phyloP scores from a whole-genome alignment of 2,113 vertebrate species.

The Labeo rohita region DNA sequence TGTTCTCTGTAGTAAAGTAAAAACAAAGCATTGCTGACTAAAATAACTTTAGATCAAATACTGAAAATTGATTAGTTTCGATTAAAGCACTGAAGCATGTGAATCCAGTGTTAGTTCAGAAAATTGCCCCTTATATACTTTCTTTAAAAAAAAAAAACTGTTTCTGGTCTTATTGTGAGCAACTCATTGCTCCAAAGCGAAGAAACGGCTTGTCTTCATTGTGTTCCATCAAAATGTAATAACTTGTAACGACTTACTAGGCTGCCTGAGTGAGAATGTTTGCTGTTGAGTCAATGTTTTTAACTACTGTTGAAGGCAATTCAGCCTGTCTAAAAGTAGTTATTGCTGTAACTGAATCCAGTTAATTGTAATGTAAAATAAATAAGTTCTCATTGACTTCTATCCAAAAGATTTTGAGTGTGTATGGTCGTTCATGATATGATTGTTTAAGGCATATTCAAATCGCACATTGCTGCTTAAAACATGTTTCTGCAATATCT shows the following conservation, averaged over 20 bases:
- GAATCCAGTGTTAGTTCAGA: not conserved
- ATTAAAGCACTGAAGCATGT: not conserved
- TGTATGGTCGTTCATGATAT: not conserved
- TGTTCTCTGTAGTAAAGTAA: not conserved
- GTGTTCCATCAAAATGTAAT: not conserved
- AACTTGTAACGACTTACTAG: not conserved
- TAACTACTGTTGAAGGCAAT: not conserved
- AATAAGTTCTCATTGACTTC: not conserved
- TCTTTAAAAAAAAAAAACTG: not conserved
- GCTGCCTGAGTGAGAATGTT: not conserved
- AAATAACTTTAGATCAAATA: not conserved
- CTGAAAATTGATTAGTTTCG: not conserved
- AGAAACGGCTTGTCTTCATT: not conserved
- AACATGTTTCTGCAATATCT: no score
- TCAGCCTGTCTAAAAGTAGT: not conserved
- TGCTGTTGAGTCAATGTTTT: not conserved
- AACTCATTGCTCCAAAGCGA: not conserved
- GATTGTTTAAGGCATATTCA: not conserved
- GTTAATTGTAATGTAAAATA: not conserved
- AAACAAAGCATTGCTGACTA: not conserved
- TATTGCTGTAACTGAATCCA: not conserved
- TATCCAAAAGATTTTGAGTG: not conserved
- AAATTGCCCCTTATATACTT: not conserved
- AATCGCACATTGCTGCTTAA: not conserved
- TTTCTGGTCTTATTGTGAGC: not conserved